Base-by-base conservation (phyloP, 2,113 vertebrate genomes). In the Mus spicilegus region DNA sequence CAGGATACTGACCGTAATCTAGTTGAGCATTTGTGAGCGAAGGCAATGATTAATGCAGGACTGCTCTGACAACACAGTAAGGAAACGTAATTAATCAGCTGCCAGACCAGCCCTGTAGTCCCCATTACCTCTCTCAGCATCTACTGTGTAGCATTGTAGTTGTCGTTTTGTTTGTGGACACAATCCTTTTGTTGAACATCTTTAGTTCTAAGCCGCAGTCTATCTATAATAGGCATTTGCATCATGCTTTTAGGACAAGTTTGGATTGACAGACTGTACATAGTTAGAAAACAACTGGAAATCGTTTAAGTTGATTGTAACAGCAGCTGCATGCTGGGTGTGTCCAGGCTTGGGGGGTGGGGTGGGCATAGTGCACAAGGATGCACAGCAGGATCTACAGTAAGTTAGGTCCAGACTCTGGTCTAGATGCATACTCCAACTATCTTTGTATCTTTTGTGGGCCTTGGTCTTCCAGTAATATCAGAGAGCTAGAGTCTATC, bases 131-230 rank as follows among this genome's bases (percentile, higher is more conserved):
- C 42, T 30, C 49, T 39, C 4, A 19, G 1, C 6, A 0, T 88
- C 65, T 80, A n/a, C 51, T 9, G 0, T 67, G 16, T 46, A 54
- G 63, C 51, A 56, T 56, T 30, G 3, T 70, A 77, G 5, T 70
- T 93, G 58, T n/a, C 2, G 30, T 91, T 89, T 93, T 95, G 42
- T 94, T 56, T 82, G 7, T 33, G 33, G 26, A 36, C 36, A 20
- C 0, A 70, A 33, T 76, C 51, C 3, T 5, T 72, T 78, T 54
- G 9, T 78, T 90, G 39, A 56, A 11, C 17, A 0, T 58, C n/a
- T 75, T 89, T 30, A 87, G 42, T 58, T 76, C 28, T 82, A 54
- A 58, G 39, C 33, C 26, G 61, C 0, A 61, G 42, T 70, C 54
- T 24, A 26, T 63, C n/a, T 12, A 3, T 73, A 80, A 70, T 65